Conservation (phyloP, 2,113 vertebrate genomes). For the pig (Sus scrofa) region T2T-Sscrofa CM000812.6:218807001-218807500, state of each 20-base stretch:
- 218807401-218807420: no score
- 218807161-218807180: not conserved
- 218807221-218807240: not conserved
- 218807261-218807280: no score
- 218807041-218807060: not conserved
- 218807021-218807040: not conserved
- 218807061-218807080: not conserved
- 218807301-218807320: no score
- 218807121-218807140: not conserved
- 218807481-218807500: no score
- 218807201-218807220: not conserved
- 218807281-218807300: no score
- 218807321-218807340: no score
- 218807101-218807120: not conserved
- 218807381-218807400: no score
- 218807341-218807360: no score
- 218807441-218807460: no score
- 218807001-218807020: not conserved
- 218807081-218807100: not conserved
- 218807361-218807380: no score
- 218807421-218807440: no score
- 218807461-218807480: no score
- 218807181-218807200: not conserved
- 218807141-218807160: constrained; percentile 3
- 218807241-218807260: not conserved